Evolutionary conservation across 2,888 invertebrate species (phyloP).

Genomic region (Nemotelus nigrinus): DNA sequence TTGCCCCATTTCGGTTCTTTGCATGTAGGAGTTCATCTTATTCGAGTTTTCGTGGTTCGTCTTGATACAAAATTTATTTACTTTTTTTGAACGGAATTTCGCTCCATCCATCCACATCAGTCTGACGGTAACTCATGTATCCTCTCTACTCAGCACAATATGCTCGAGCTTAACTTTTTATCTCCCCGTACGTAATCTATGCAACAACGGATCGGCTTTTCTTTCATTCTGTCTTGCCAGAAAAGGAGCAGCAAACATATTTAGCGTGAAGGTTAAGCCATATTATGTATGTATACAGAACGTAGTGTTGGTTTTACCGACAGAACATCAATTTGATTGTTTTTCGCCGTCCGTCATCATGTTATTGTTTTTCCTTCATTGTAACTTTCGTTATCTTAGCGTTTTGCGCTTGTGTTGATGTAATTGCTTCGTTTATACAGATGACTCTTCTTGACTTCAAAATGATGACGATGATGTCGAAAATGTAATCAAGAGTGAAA

Average conservation of each 20-base stretch:
- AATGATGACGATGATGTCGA: conserved; percentile 27
- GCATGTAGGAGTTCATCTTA: conserved; percentile 39
- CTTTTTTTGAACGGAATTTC: background rate
- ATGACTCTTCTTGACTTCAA: conserved; percentile 36
- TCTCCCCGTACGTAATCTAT: conserved; percentile 24
- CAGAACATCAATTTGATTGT: conserved; percentile 38
- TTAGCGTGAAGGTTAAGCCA: conserved; percentile 21
- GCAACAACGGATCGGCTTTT: background rate
- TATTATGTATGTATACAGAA: background rate
- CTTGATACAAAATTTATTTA: conserved; percentile 26
- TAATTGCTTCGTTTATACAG: conserved; percentile 44
- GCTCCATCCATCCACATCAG: conserved; percentile 22
- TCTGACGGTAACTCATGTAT: background rate
- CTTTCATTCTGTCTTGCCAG: background rate
- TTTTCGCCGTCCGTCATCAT: conserved; percentile 40
- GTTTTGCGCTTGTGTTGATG: conserved; percentile 35
- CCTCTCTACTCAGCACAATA: background rate
- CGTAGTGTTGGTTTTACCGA: conserved; percentile 5
- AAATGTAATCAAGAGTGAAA: conserved; percentile 40
- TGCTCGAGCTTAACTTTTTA: conserved; percentile 24
- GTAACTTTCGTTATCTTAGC: conserved; percentile 34
- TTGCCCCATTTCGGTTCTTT: conserved; percentile 30
- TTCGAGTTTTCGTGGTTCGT: conserved; percentile 20
- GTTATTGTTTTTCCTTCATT: conserved; percentile 38
- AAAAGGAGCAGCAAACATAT: background rate